phyloP scores from a whole-genome alignment of 2,888 invertebrate species.

The Calliopum simillimum region DNA sequence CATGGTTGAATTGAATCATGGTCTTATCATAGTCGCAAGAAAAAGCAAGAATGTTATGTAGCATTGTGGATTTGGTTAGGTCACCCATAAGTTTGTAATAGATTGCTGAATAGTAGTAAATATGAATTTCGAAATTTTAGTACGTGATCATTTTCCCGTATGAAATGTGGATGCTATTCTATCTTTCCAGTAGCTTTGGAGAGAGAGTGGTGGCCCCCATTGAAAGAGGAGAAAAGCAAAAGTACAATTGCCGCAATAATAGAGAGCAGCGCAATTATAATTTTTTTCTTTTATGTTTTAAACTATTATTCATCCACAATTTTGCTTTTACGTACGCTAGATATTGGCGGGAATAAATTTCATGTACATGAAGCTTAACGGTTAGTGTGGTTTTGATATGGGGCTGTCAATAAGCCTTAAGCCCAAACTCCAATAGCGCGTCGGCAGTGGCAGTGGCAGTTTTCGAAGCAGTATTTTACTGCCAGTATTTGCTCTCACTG shows the following conservation, averaged over 20 bases:
- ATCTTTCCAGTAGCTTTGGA: not conserved
- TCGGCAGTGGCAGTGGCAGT: too few species aligned
- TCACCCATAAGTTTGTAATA: slow-evolving; percentile 3
- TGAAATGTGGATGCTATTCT: slow-evolving; percentile 23
- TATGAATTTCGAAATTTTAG: not conserved
- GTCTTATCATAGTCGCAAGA: too few species aligned
- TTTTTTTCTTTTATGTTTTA: slow-evolving; percentile 1
- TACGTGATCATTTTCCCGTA: not conserved
- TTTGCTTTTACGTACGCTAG: slow-evolving; percentile 2
- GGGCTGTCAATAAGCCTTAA: too few species aligned
- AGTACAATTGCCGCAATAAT: not conserved
- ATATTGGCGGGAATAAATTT: slow-evolving; percentile 23
- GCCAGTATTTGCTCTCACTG: too few species aligned
- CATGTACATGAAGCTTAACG: too few species aligned
- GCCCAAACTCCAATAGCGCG: too few species aligned
- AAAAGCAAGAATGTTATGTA: too few species aligned
- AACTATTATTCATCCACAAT: not conserved
- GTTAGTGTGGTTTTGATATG: too few species aligned
- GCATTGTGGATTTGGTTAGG: too few species aligned
- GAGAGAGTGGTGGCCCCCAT: not conserved
- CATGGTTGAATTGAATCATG: too few species aligned
- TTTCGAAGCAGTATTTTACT: too few species aligned
- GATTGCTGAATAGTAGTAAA: slow-evolving; percentile 14
- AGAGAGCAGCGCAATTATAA: slow-evolving; percentile 1
- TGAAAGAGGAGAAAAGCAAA: not conserved